Conservation (phyloP, 2,113 vertebrate species). For the Epinephelus moara region DNA sequence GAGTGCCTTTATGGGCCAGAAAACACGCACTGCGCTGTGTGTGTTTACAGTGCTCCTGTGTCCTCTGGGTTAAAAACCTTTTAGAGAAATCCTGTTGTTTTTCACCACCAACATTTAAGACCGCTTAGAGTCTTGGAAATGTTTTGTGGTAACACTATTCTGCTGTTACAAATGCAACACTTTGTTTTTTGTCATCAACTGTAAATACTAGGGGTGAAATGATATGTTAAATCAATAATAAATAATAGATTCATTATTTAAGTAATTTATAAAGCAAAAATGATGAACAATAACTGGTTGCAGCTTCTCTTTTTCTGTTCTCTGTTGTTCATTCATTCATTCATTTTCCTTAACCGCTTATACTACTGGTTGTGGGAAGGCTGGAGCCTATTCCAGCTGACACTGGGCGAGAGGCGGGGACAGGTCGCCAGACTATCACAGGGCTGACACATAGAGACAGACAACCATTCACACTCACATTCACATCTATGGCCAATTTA, state of each 20-base stretch:
- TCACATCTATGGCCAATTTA: no score
- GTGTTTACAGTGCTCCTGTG: neutral
- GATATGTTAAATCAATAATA: neutral
- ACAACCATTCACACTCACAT: no score
- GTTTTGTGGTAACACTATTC: neutral
- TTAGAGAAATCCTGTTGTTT: slow-evolving; percentile 14
- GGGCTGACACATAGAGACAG: no score
- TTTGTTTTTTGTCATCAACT: neutral
- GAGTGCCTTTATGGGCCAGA: slow-evolving; percentile 1
- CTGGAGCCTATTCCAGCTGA: no score
- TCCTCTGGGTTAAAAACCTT: neutral
- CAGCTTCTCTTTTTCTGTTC: no score
- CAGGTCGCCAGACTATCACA: no score
- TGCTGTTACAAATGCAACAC: no score
- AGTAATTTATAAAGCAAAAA: neutral
- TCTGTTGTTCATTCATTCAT: no score
- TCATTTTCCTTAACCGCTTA: no score
- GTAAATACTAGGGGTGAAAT: slow-evolving; percentile 3
- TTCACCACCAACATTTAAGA: neutral
- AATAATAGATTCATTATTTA: neutral
- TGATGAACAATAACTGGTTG: neutral
- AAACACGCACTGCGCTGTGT: neutral
- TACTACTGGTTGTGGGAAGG: no score
- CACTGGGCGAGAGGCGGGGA: no score
- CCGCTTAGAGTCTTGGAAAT: neutral